Evolutionary conservation across 1,140 invertebrate genomes (phyloP).

Genomic region (Drosophila pseudoobscura): DNA sequence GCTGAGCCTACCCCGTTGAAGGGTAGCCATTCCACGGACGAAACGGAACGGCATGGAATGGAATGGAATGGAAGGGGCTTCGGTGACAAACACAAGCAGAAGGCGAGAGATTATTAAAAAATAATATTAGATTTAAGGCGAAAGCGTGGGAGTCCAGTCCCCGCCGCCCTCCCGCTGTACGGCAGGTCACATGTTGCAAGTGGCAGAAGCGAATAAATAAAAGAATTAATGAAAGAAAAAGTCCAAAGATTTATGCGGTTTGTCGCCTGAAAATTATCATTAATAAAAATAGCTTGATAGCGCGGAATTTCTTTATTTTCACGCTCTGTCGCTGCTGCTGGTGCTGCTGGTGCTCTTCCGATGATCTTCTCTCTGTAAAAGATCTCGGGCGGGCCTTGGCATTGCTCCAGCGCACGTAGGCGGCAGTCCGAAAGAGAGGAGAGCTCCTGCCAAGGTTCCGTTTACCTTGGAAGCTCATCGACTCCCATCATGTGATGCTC

Average conservation of each 20-base stretch:
- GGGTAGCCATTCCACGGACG: slow-evolving; percentile 43
- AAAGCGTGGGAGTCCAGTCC: slow-evolving; percentile 43
- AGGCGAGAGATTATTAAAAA: slow-evolving; percentile 51
- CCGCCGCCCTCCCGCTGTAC: background rate
- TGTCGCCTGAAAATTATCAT: slow-evolving; percentile 76
- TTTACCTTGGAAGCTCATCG: background rate
- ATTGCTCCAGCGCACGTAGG: slow-evolving; percentile 77
- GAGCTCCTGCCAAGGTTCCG: background rate
- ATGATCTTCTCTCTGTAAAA: slow-evolving; percentile 36
- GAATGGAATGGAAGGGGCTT: slow-evolving; percentile 15
- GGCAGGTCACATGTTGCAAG: slow-evolving; percentile 70
- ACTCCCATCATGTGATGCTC: background rate
- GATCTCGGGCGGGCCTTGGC: slow-evolving; percentile 62
- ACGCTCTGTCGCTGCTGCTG: slow-evolving; percentile 7
- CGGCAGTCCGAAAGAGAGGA: slow-evolving; percentile 4
- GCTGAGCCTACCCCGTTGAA: slow-evolving; percentile 1
- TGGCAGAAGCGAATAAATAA: slow-evolving; percentile 31
- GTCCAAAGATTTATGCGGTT: slow-evolving; percentile 70
- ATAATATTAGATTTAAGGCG: slow-evolving; percentile 57
- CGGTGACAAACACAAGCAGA: slow-evolving; percentile 31
- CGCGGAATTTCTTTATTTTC: slow-evolving; percentile 52
- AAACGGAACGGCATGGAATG: slow-evolving; percentile 23
- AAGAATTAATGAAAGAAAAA: slow-evolving; percentile 30
- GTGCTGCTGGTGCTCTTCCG: slow-evolving; percentile 16
- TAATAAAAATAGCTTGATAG: slow-evolving; percentile 78